A percentile compares a stretch with the other conserved stretches of the same genome.
Conservation (phyloP, 2,113 vertebrate species). For the Microcebus tavaratra region DNA sequence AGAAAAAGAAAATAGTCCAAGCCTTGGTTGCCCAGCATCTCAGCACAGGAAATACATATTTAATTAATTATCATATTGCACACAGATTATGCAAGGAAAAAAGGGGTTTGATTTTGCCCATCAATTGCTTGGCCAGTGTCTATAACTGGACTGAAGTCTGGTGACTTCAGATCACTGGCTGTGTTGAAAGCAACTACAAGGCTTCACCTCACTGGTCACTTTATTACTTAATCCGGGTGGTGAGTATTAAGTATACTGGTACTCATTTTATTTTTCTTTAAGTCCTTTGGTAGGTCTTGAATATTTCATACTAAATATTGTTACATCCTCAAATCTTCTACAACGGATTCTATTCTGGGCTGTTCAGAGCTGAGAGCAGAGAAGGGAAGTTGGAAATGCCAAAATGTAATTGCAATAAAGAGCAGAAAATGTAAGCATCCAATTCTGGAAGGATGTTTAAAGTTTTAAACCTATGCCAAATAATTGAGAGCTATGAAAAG, state of each 20-base stretch:
- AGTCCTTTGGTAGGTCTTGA: not conserved
- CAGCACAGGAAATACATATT: constrained; percentile 48
- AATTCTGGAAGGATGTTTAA: constrained; percentile 45
- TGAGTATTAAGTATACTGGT: not conserved
- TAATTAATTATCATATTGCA: constrained; percentile 43
- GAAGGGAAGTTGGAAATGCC: constrained; percentile 15
- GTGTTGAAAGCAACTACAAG: not conserved
- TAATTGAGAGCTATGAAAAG: constrained; percentile 13
- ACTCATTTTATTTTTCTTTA: not conserved
- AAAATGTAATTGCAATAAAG: constrained; percentile 45
- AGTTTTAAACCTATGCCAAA: constrained; percentile 47
- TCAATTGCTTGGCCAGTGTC: not conserved
- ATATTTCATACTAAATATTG: constrained; percentile 30
- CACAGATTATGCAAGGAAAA: constrained; percentile 46
- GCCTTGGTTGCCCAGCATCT: constrained; percentile 12
- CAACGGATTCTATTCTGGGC: constrained; percentile 43
- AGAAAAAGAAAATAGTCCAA: constrained; percentile 50
- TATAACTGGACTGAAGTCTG: not conserved
- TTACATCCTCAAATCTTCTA: constrained; percentile 9
- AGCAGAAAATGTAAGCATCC: constrained; percentile 40
- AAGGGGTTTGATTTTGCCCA: not conserved
- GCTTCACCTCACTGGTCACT: not conserved
- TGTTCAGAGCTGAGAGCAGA: not conserved
- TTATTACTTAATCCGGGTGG: not conserved
- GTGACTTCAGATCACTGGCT: not conserved